Base-by-base conservation (phyloP, 2,797 vertebrate genomes). In the Urophycis tenuis region DNA sequence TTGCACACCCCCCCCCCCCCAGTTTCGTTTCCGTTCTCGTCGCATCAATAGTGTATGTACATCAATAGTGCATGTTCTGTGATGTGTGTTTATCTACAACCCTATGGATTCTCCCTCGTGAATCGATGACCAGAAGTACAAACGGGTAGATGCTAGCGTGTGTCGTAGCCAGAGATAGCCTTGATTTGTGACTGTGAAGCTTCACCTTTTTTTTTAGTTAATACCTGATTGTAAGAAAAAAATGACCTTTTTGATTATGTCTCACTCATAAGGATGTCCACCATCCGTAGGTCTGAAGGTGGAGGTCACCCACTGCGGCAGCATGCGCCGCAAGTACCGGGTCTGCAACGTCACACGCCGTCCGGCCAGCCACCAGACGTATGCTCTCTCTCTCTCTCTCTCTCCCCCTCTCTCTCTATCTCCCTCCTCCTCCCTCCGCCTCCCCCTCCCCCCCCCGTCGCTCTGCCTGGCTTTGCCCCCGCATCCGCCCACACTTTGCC, bases 281-380 rank as follows among this genome's bases (percentile, higher is more conserved):
- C 36, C 34, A 12, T 29, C 72, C 5, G 36, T 41, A 99, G 97
- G 97, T 94, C 94, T 99, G 35, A 99, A 99, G 91, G 97, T 99
- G 91, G 97, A 99, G 92, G 97, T 99, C 88, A 99, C 97, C 83
- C 97, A 99, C 91, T 99, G 97, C 91, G 97, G 97, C 86, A 96
- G 95, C 82, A 99, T 99, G 97, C 95, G 97, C 41, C 94, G 97
- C 91, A 99, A 99, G 88, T 99, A 99, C 89, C 91, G 97, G 74
- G 97, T 99, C 81, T 99, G 97, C 86, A 99, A 98, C 3, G 97
- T 99, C 17, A 98, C 97, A 0, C 95, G 97, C 2, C 92, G 97
- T 34, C 95, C 97, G 53, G 96, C 97, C 85, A 98, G 95, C 91
- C 96, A 98, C 90, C 97, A 99, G 92, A 99, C 97, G 97, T 99